phyloP scores from a whole-genome alignment of 2,797 vertebrate species.

The Gadopsis bispinosus region DNA sequence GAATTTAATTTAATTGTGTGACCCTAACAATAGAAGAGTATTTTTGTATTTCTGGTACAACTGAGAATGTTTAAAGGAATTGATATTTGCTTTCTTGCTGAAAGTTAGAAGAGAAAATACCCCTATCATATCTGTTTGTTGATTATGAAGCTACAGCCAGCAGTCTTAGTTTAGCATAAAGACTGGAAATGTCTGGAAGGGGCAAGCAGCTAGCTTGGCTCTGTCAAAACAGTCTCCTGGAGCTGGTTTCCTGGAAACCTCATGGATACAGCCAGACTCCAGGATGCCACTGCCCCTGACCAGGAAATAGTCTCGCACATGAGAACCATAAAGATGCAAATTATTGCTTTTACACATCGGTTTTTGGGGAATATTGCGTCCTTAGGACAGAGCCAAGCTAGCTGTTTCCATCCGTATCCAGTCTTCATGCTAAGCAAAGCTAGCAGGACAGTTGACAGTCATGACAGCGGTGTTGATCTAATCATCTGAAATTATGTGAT shows the following conservation, averaged over 20 bases:
- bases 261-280: too few relatives aligned
- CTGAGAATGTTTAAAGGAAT: slow-evolving; percentile 35
- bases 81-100: neutral
- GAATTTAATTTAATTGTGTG: neutral
- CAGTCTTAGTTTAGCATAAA: slow-evolving; percentile 3
- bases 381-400: neutral
- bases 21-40: neutral
- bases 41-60: neutral
- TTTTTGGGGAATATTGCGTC: neutral
- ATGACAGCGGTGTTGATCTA: neutral
- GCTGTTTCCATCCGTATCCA: neutral
- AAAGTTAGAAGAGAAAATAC: neutral
- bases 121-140: neutral
- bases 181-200: neutral
- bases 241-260: neutral
- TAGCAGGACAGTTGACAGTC: neutral
- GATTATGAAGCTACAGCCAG: neutral
- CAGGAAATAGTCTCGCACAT: neutral
- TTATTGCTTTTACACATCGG: neutral
- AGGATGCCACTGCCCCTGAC: neutral
- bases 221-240: neutral
- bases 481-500: neutral
- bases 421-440: neutral
- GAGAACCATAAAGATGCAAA: too few relatives aligned
- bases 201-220: neutral